Evolutionary conservation across 2,113 vertebrate genomes (phyloP).

Genomic region (Isichthys henryi): DNA sequence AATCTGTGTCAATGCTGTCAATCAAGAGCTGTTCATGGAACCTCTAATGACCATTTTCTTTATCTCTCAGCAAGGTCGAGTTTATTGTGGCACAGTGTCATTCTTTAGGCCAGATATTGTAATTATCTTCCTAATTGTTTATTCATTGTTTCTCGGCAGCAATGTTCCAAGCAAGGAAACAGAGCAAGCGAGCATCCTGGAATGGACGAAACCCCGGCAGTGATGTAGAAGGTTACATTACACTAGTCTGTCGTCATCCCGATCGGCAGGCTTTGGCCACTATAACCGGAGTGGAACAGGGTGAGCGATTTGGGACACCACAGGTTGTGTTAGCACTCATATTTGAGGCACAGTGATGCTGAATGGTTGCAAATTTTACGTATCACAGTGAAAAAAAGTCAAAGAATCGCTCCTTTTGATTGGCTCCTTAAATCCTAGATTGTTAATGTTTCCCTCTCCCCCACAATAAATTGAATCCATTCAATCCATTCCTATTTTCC

Average conservation of each 20-base stretch:
- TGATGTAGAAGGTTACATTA: not conserved
- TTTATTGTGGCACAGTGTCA: not conserved
- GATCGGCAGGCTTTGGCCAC: not conserved
- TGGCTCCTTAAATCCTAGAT: not conserved
- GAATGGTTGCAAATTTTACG: not conserved
- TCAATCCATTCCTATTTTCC: not conserved
- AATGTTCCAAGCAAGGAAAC: not conserved
- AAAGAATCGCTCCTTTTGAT: not conserved
- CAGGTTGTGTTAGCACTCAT: not conserved
- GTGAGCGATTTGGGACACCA: not conserved
- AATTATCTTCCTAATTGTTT: not conserved
- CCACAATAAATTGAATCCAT: not conserved
- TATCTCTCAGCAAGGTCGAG: not conserved
- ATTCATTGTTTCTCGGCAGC: not conserved
- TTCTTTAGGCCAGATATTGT: constrained; percentile 5
- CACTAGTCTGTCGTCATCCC: not conserved
- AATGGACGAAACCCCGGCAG: not conserved
- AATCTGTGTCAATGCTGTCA: not conserved
- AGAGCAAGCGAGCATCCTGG: not conserved
- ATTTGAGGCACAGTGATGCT: not conserved
- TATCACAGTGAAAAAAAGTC: not conserved
- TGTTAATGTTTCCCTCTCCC: not conserved
- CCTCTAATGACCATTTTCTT: not conserved
- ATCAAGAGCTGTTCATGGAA: not conserved
- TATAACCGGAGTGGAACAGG: not conserved